These are phyloP conservation scores for Oscheius sp. DNA, from an alignment of 1,140 invertebrate species.

Conservation along the genomic window DNA sequence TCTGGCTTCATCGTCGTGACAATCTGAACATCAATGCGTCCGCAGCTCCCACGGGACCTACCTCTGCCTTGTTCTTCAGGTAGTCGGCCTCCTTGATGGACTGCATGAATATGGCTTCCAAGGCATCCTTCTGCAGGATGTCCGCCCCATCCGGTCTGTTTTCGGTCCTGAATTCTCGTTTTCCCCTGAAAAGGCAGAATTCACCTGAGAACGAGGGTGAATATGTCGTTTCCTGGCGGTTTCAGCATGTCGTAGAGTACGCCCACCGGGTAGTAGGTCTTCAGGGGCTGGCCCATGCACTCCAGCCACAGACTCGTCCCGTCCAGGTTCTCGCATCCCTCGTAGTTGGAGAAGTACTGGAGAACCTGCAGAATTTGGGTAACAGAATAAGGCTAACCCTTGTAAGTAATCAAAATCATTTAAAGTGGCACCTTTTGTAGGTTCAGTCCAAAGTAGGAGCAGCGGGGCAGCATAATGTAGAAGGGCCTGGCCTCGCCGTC, in stretches of 20 bases:
- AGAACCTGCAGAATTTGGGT: slow-evolving; percentile 2
- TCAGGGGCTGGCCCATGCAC: slow-evolving; percentile 83
- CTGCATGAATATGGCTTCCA: slow-evolving; percentile 90
- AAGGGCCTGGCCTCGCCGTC: slow-evolving; percentile 21
- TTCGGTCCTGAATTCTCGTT: background rate
- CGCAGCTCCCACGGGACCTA: too few species aligned
- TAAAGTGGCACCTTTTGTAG: slow-evolving; percentile 80
- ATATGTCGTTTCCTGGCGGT: slow-evolving; percentile 68
- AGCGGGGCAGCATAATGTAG: slow-evolving; percentile 82
- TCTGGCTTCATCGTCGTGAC: slow-evolving; percentile 94
- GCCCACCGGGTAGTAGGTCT: slow-evolving; percentile 94
- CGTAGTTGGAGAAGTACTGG: slow-evolving; percentile 65
- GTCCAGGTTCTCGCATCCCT: slow-evolving; percentile 76
- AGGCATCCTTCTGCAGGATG: slow-evolving; percentile 72
- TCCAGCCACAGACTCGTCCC: slow-evolving; percentile 92
- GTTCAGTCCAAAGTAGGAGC: slow-evolving; percentile 91
- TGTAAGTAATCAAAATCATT: background rate
- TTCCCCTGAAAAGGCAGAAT: slow-evolving; percentile 74
- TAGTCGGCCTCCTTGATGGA: slow-evolving; percentile 95
- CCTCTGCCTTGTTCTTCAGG: slow-evolving; percentile 76
- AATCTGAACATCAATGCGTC: slow-evolving; percentile 68
- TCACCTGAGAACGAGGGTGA: slow-evolving; percentile 92
- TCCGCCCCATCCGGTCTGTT: background rate
- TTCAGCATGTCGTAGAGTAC: slow-evolving; percentile 80
- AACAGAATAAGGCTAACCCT: background rate